These are phyloP conservation scores for Urosaurus nigricauda DNA, from an alignment of 2,797 vertebrate genomes.

Conservation along the genomic window DNA sequence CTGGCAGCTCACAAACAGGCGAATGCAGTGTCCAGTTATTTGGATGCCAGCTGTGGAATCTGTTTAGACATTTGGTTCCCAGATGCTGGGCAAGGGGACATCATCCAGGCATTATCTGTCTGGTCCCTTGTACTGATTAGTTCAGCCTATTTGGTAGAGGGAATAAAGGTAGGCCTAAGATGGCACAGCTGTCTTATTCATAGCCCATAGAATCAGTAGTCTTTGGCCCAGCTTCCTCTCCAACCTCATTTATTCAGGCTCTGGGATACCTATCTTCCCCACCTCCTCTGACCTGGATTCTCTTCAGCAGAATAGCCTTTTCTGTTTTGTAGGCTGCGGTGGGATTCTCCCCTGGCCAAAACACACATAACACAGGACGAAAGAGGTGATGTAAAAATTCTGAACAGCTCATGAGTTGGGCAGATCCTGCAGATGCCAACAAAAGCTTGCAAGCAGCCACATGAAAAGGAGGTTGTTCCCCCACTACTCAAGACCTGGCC, in stretches of 20 bases:
- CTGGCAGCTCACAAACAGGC: neutral
- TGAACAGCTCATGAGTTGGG: slow-evolving; percentile 66
- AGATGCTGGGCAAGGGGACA: neutral
- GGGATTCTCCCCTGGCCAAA: slow-evolving; percentile 59
- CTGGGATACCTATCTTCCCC: slow-evolving; percentile 27
- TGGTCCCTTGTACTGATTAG: slow-evolving; percentile 49
- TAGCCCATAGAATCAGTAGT: slow-evolving; percentile 66
- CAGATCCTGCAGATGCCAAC: slow-evolving; percentile 69
- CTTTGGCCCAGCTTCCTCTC: slow-evolving; percentile 62
- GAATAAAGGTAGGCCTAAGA: slow-evolving; percentile 59
- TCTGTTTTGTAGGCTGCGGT: slow-evolving; percentile 30
- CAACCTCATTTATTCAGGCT: slow-evolving; percentile 66
- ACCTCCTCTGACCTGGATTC: slow-evolving; percentile 41
- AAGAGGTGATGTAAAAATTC: slow-evolving; percentile 59
- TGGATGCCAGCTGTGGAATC: slow-evolving; percentile 3
- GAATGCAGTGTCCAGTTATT: neutral
- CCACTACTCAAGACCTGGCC: slow-evolving; percentile 22
- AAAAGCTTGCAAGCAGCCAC: slow-evolving; percentile 55
- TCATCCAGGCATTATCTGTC: slow-evolving; percentile 3
- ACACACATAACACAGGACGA: slow-evolving; percentile 53
- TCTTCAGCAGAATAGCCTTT: slow-evolving; percentile 49
- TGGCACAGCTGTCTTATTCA: slow-evolving; percentile 72
- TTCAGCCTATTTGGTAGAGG: slow-evolving; percentile 18
- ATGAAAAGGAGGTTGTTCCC: slow-evolving; percentile 63
- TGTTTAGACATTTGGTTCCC: slow-evolving; percentile 9